A percentile compares a stretch with the other conserved stretches of the same genome.
Conservation (phyloP, 2,888 invertebrate genomes). For the Adela reaumurella region DNA sequence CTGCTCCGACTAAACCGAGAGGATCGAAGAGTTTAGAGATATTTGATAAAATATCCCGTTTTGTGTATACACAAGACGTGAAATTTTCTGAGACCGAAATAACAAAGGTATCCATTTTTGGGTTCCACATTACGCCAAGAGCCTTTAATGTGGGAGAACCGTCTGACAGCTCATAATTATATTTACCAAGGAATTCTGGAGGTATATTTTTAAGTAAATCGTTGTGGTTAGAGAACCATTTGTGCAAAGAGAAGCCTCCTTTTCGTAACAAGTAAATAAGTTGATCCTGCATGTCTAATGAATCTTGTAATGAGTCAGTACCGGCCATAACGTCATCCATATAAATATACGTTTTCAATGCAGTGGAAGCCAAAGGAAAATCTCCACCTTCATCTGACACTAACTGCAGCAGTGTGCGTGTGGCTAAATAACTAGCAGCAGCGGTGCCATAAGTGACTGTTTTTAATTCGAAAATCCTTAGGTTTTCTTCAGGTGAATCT, state of each 20-base stretch:
- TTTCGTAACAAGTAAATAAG: neutral
- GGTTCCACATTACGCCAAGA: neutral
- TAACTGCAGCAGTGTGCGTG: slow-evolving; percentile 11
- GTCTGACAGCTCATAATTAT: neutral
- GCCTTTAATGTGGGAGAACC: neutral
- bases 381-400: slow-evolving; percentile 1
- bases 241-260: neutral
- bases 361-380: neutral
- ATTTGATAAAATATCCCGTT: neutral
- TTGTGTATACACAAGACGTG: neutral
- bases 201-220: neutral
- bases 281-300: neutral
- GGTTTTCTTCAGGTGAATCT: neutral
- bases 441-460: slow-evolving; percentile 14
- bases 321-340: neutral
- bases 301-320: neutral
- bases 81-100: neutral
- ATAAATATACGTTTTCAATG: neutral
- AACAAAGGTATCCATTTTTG: neutral
- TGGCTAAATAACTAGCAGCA: slow-evolving; percentile 13
- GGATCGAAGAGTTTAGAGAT: neutral
- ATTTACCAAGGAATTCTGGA: neutral
- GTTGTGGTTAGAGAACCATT: neutral
- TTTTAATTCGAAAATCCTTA: slow-evolving; percentile 9
- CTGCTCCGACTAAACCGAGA: no score